Evolutionary conservation across 2,113 vertebrate genomes (phyloP).

Genomic region (Syrrhaptes paradoxus): DNA sequence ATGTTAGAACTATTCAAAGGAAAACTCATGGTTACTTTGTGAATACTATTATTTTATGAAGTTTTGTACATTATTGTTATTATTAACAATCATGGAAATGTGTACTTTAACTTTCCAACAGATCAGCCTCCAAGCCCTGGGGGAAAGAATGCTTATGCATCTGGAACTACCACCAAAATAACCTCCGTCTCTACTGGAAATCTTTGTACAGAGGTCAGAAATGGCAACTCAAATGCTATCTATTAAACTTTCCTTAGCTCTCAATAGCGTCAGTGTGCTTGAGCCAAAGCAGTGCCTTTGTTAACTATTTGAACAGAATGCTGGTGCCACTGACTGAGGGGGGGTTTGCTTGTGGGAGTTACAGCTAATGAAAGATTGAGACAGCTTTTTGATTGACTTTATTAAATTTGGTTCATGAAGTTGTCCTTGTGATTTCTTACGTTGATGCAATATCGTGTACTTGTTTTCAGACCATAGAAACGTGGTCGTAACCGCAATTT

Average conservation of each 20-base stretch:
- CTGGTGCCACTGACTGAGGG: neutral
- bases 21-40: neutral
- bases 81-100: neutral
- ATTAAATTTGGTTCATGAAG: neutral
- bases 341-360: neutral
- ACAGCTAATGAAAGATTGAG: neutral
- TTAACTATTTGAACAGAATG: neutral
- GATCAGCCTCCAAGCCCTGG: constrained; percentile 95
- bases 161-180: constrained; percentile 91
- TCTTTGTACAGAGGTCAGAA: constrained; percentile 94
- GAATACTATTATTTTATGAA: neutral
- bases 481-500: neutral
- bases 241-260: neutral
- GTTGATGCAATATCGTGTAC: neutral
- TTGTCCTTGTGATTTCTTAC: neutral
- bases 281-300: neutral
- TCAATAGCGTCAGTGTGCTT: neutral
- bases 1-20: neutral
- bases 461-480: neutral
- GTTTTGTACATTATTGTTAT: neutral
- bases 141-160: constrained; percentile 83
- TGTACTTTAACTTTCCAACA: constrained; percentile 64
- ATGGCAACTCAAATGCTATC: neutral
- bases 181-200: constrained; percentile 98
- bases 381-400: neutral